These are phyloP conservation scores for Ranitomeya variabilis DNA, from an alignment of 2,113 vertebrate species.

Conservation along the genomic window DNA sequence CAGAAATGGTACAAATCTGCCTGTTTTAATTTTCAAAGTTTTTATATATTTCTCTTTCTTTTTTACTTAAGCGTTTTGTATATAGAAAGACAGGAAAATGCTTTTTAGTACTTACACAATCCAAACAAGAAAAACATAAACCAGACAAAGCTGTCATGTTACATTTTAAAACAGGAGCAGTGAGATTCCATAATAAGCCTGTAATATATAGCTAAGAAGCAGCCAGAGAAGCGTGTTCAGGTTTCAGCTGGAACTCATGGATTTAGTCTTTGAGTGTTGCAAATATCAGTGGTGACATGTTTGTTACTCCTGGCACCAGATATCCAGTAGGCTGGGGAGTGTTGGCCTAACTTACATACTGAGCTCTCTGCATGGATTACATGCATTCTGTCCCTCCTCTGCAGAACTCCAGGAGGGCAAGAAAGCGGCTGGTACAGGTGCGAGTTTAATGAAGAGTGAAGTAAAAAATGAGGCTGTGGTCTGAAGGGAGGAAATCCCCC, in stretches of 20 bases:
- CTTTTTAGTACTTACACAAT: not conserved
- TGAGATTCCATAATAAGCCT: not conserved
- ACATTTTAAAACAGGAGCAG: slow-evolving; percentile 24
- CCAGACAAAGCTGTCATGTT: slow-evolving; percentile 28
- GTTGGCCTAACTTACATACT: not conserved
- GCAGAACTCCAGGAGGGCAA: slow-evolving; percentile 44
- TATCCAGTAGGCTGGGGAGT: not conserved
- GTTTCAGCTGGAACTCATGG: not conserved
- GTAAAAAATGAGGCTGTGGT: slow-evolving; percentile 50
- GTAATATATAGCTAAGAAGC: not conserved
- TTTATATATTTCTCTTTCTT: slow-evolving; percentile 3
- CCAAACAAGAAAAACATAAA: slow-evolving; percentile 16
- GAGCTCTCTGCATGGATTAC: not conserved
- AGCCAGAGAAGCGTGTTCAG: not conserved
- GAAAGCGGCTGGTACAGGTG: slow-evolving; percentile 45
- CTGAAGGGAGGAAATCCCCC: slow-evolving; percentile 47
- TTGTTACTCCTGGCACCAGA: not conserved
- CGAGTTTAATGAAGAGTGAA: slow-evolving; percentile 51
- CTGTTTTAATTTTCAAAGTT: not conserved
- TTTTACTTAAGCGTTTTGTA: not conserved
- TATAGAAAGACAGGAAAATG: not conserved
- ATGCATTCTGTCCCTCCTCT: not conserved
- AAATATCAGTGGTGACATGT: not conserved
- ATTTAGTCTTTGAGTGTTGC: not conserved
- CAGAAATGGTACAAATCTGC: not conserved